Evolutionary conservation across 2,888 invertebrate genomes (phyloP).

Genomic region (Priocnemis perturbator): DNA sequence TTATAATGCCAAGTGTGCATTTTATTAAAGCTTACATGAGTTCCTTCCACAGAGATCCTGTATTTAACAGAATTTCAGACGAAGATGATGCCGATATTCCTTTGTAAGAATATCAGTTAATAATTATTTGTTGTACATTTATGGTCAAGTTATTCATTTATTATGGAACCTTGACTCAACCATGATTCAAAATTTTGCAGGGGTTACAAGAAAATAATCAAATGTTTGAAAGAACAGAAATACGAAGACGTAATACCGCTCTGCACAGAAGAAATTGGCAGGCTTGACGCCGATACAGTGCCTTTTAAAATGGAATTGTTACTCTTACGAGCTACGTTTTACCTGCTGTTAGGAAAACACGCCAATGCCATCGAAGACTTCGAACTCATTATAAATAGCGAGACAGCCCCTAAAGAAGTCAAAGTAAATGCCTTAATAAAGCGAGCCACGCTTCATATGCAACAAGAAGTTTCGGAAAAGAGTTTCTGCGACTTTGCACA

Average conservation of each 20-base stretch:
- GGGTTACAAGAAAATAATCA: slow-evolving; percentile 85
- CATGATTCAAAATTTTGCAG: slow-evolving; percentile 60
- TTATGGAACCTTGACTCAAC: neutral
- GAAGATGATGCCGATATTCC: slow-evolving; percentile 19
- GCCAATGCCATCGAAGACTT: slow-evolving; percentile 85
- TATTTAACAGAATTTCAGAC: slow-evolving; percentile 72
- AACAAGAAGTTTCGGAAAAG: slow-evolving; percentile 83
- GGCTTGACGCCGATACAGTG: slow-evolving; percentile 71
- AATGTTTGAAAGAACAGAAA: slow-evolving; percentile 82
- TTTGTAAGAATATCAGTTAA: slow-evolving; percentile 39
- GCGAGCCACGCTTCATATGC: slow-evolving; percentile 89
- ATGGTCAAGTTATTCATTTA: neutral
- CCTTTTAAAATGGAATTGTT: slow-evolving; percentile 80
- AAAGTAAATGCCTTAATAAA: slow-evolving; percentile 92
- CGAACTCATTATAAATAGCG: slow-evolving; percentile 81
- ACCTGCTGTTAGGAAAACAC: slow-evolving; percentile 86
- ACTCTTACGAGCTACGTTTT: slow-evolving; percentile 90
- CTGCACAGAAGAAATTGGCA: slow-evolving; percentile 87
- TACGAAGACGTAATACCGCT: slow-evolving; percentile 87
- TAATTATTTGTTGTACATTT: neutral
- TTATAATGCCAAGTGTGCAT: slow-evolving; percentile 89
- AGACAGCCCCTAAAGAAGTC: slow-evolving; percentile 80
- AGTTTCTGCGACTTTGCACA: slow-evolving; percentile 87
- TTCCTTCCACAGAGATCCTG: slow-evolving; percentile 92
- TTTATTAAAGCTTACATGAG: slow-evolving; percentile 92